These are phyloP conservation scores for Hestina assimilis DNA, from an alignment of 1,140 invertebrate species.

Conservation along the genomic window DNA sequence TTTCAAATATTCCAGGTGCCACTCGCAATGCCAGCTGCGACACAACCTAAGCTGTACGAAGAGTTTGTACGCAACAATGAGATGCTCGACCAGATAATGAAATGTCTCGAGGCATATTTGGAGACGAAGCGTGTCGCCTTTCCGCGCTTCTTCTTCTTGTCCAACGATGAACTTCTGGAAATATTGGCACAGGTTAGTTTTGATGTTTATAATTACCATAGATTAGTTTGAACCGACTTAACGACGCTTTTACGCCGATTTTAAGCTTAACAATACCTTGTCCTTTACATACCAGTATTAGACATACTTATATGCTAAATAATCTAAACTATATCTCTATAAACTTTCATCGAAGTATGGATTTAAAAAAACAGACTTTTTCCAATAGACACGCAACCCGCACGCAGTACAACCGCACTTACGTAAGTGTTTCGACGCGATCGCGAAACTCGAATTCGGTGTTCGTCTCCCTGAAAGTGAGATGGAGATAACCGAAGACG, in stretches of 20 bases:
- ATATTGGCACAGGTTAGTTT: slow-evolving; percentile 88
- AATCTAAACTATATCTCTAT: too few relatives aligned
- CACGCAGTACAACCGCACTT: slow-evolving; percentile 93
- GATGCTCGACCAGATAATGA: slow-evolving; percentile 89
- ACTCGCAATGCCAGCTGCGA: slow-evolving; percentile 84
- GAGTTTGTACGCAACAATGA: slow-evolving; percentile 84
- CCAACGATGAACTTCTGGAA: slow-evolving; percentile 95
- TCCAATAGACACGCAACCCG: slow-evolving; percentile 87
- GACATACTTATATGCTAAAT: too few relatives aligned
- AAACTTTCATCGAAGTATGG: too few relatives aligned
- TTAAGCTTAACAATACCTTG: too few relatives aligned
- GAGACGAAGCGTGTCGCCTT: slow-evolving; percentile 95
- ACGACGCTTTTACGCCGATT: too few relatives aligned
- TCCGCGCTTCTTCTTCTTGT: slow-evolving; percentile 95
- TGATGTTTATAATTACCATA: too few relatives aligned
- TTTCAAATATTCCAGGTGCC: slow-evolving; percentile 82
- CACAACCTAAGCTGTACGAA: slow-evolving; percentile 83
- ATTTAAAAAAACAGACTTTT: background rate
- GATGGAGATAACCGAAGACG: slow-evolving; percentile 66
- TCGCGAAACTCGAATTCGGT: slow-evolving; percentile 88
- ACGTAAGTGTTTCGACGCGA: slow-evolving; percentile 93
- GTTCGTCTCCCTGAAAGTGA: slow-evolving; percentile 75
- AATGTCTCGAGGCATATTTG: slow-evolving; percentile 88
- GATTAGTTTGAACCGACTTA: too few relatives aligned
- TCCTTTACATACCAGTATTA: too few relatives aligned